These are phyloP conservation scores for Chlorospingus flavigularis DNA, from an alignment of 2,797 vertebrate genomes.

Conservation along the genomic window DNA sequence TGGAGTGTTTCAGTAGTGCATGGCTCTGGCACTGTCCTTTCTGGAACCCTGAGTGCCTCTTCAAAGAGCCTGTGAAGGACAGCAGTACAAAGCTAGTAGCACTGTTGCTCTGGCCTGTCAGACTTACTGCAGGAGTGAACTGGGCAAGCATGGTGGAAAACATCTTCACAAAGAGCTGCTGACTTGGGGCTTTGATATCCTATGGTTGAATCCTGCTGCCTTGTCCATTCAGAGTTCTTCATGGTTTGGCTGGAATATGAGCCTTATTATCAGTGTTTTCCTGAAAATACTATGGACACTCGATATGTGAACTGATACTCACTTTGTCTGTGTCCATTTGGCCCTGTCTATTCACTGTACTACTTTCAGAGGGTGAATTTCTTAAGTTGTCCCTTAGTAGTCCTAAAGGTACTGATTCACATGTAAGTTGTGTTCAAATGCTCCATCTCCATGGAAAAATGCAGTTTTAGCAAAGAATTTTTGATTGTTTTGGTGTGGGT, in stretches of 20 bases:
- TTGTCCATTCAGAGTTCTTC: not conserved
- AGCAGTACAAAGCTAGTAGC: not conserved
- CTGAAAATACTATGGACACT: not conserved
- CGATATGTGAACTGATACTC: not conserved
- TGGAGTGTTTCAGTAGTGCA: not conserved
- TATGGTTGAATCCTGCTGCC: not conserved
- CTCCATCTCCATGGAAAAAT: not conserved
- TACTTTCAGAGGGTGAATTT: not conserved
- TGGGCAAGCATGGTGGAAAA: not conserved
- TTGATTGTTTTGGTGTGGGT: not conserved
- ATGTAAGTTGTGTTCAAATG: not conserved
- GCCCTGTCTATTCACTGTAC: not conserved
- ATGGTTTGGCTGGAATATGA: not conserved
- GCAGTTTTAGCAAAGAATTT: not conserved
- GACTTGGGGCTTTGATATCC: not conserved
- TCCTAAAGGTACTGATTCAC: not conserved
- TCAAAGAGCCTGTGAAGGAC: not conserved
- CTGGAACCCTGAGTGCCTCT: not conserved
- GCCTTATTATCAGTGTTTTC: not conserved
- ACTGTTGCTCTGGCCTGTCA: fast-evolving
- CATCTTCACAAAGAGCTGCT: not conserved
- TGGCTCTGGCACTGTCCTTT: not conserved
- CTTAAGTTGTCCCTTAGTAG: not conserved
- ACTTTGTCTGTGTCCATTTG: not conserved
- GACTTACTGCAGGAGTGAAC: not conserved